Base-by-base conservation (phyloP, 2,888 invertebrate species). In the Ligdia adustata region DNA sequence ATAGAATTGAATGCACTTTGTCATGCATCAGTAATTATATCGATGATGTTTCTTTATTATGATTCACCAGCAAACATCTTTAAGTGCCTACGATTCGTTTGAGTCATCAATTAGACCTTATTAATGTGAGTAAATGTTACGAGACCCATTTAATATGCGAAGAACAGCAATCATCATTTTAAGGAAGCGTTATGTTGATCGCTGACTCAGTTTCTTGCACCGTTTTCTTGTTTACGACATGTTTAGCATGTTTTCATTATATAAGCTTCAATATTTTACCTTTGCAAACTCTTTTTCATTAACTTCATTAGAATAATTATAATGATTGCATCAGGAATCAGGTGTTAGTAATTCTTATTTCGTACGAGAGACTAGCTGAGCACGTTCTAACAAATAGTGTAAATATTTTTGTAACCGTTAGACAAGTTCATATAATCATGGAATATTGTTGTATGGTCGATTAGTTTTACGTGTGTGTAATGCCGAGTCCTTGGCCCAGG, bases 401-500 rank as follows among this genome's bases (percentile, higher is more conserved):
- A 53, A 58, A 55, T 52, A 52, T 52, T 42, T 41, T 53, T 54
- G 45, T 48, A 42, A 40, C 28, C 16, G 18, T 37, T 35, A 31
- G 38, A 50, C 37, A 35, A 40, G 41, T 55, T 48, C 47, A 43
- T 56, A 51, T 53, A 33, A 35, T 51, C 33, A 48, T 13, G 7
- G 35, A 41, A 44, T 47, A 42, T 42, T 44, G 37, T 44, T 31
- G 54, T 35, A 42, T 22, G 41, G 37, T 33, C 39, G 24, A 47
- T 54, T 49, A 45, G 47, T 44, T n/a, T 48, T 41, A 16, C 31
- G 29, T 40, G 24, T 40, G 34, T 37, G 45, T 42, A 45, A 47
- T 56, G 41, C 40, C 35, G 39, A 57, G 55, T 55, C 59, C 50
- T 66, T 69, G 72, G 66, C 72, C 55, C 39, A 41, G 27, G 48